Evolutionary conservation across 2,113 vertebrate species (phyloP), one percentile per base, ranked within the genome.

Genomic region (Pygoscelis antarcticus): DNA sequence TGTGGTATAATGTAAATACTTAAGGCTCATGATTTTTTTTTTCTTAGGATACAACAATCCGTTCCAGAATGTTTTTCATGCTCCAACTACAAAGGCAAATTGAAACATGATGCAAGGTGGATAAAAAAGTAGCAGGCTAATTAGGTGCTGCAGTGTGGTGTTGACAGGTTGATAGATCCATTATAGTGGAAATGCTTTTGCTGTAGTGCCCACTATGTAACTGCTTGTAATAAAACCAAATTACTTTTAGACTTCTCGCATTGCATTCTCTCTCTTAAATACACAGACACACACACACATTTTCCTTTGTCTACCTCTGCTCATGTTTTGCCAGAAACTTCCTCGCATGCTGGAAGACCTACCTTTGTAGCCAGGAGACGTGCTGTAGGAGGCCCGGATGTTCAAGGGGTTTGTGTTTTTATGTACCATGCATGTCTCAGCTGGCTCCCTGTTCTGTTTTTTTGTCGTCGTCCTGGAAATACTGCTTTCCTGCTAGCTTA

Each of bases 151-250:
- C 1, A 0, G n/a, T 16, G 16, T 89, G 21, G 27, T 49, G 61
- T 38, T 83, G 95, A 65, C 76, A 87, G 27, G 44, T 69, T 83
- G 81, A 74, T 74, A 38, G 44, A 89, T 87, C 71, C n/a, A 55
- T 74, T 83, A 18, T 30, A 65, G 82, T 46, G 51, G 61, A 83
- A 94, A 54, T 26, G 49, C 32, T 78, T 94, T 89, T 78, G 76
- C 54, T 60, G 21, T 55, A 75, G 22, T 78, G 49, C 78, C 72
- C 66, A 30, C 49, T 93, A 5, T 32, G 8, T 94, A 79, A 78
- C 51, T 89, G 46, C n/a, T 61, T 80, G 32, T 60, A 83, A 55
- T 60, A 75, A 94, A 83, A 70, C 15, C 25, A 34, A n/a, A 58
- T 82, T 44, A 74, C 71, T 86, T 82, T 10, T 68, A 52, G 62